Evolutionary conservation across 2,797 vertebrate genomes (phyloP), one percentile per base, ranked within the genome.

Genomic region (Darevskia nairensis): DNA sequence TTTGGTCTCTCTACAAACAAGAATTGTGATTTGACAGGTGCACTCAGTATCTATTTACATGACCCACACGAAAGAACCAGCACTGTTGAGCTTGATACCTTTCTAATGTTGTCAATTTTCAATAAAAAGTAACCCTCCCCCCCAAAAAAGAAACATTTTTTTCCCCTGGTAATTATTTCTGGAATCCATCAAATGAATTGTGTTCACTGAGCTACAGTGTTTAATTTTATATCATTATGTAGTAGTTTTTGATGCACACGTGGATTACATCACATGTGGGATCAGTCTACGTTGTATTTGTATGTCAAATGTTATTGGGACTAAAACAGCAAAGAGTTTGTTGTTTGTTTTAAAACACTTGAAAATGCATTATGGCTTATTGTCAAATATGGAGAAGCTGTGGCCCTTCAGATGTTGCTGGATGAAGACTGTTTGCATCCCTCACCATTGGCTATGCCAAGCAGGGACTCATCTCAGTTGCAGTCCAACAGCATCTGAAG

Each of bases 41-140:
- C 91, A 76, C 94, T 78, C 72, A 15, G 44, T 71, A 59, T 39
- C 25, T 85, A 77, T 85, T 92, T 15, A 29, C 91, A 82, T 55
- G n/a, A 89, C 75, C 39, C 80, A 41, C 90, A 17, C 1, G 83
- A 89, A 59, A 4, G 92, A 95, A 85, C 92, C 94, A 82, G 94
- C 95, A 59, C 90, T 91, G 94, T 94, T 95, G 69, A 86, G 90
- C 94, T 91, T 78, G 72, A 87, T 44, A 91, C 91, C 95, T 96
- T 96, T 95, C 94, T 96, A 95, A 95, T 93, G 90, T 89, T 78
- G 96, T 95, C 90, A 68, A 85, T 96, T 96, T 96, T 95, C 94
- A 97, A 96, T 97, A 96, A 97, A 96, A 93, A 94, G 72, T 89
- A 55, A 82, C 59, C 88, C 88, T 82, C 35, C 35, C 35, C 84